phyloP scores from a whole-genome alignment of 2,888 invertebrate species.

The Meiosimyza platycephala region DNA sequence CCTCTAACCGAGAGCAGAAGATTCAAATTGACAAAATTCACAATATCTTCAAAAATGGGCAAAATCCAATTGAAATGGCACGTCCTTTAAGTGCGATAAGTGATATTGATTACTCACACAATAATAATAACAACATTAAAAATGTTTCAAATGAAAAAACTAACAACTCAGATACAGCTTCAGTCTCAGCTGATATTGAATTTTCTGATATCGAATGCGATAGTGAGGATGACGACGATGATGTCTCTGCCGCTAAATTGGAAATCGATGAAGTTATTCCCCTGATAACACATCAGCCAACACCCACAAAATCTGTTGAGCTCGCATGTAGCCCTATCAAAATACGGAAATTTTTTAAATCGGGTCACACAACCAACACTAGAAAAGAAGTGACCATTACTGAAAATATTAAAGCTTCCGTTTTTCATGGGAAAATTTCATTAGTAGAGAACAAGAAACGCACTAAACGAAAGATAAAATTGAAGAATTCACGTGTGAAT shows the following conservation, averaged over 20 bases:
- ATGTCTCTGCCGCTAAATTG: constrained; percentile 33
- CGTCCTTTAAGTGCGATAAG: constrained; percentile 54
- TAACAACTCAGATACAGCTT: constrained; percentile 20
- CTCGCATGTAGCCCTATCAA: constrained; percentile 36
- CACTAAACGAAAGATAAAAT: constrained; percentile 44
- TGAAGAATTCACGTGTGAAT: constrained; percentile 46
- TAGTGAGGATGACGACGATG: constrained; percentile 46
- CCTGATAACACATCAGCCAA: constrained; percentile 43
- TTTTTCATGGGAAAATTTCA: constrained; percentile 59
- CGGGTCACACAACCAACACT: constrained; percentile 52
- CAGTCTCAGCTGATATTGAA: constrained; percentile 38
- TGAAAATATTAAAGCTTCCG: constrained; percentile 58
- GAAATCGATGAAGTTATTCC: constrained; percentile 53
- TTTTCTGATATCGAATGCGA: constrained; percentile 54
- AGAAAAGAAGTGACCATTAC: constrained; percentile 62
- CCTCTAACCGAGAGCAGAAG: constrained; percentile 55
- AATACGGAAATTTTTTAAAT: constrained; percentile 63
- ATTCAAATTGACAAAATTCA: constrained; percentile 60
- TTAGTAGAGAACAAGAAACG: constrained; percentile 51
- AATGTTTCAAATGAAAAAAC: no score
- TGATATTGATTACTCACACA: constrained; percentile 51
- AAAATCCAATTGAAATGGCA: constrained; percentile 64
- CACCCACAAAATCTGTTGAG: constrained; percentile 39
- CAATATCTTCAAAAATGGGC: constrained; percentile 55
- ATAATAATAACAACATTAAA: constrained; percentile 42